Percentiles rank a stretch among this genome's conserved stretches.
Conservation (phyloP, 2,888 invertebrate species). For the Sinopyrophorus schimmeli region DNA sequence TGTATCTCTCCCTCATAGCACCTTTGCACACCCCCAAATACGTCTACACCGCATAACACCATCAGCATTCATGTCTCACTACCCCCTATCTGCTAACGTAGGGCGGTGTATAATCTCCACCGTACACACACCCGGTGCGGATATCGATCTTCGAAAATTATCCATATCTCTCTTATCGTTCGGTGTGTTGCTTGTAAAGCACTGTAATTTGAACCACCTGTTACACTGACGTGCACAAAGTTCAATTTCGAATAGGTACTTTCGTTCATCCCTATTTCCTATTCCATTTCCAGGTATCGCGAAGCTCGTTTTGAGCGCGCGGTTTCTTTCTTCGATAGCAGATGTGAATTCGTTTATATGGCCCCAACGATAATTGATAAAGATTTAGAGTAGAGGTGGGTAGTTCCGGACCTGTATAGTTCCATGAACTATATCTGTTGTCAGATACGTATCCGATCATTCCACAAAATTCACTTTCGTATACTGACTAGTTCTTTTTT, state of each 20-base stretch:
- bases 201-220: constrained; percentile 53
- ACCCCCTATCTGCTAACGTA: constrained; percentile 31
- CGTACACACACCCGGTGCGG: constrained; percentile 33
- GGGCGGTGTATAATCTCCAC: constrained; percentile 30
- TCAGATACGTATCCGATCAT: no score
- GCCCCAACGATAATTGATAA: no score
- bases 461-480: no score
- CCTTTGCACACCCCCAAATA: constrained; percentile 23
- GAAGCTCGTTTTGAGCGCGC: no score
- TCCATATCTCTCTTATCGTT: constrained; percentile 45
- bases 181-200: constrained; percentile 50
- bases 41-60: constrained; percentile 18
- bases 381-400: no score
- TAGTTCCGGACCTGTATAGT: no score
- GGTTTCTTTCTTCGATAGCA: constrained; percentile 19
- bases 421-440: no score
- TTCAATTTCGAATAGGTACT: constrained; percentile 36
- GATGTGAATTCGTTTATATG: constrained; percentile 20
- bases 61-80: constrained; percentile 35
- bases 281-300: no score
- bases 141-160: constrained; percentile 41
- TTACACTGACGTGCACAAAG: constrained; percentile 42
- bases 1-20: constrained; percentile 20
- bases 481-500: no score
- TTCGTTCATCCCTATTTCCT: constrained; percentile 26